A percentile compares a stretch with the other conserved stretches of the same genome.
Conservation (phyloP, 92 coral and sea anemone species). For the Porites evermanni region DNA sequence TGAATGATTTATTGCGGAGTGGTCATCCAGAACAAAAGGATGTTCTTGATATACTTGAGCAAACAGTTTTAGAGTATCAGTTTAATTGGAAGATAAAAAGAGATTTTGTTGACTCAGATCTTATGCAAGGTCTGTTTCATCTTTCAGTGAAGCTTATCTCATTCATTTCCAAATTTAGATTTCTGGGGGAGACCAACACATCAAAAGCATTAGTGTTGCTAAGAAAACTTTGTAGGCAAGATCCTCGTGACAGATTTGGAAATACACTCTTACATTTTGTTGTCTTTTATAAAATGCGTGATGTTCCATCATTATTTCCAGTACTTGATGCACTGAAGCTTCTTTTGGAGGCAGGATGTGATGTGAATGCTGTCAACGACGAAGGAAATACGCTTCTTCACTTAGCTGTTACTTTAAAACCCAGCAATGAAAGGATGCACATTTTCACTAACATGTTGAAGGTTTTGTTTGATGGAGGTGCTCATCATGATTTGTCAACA, state of each 20-base stretch:
- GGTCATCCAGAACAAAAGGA: conserved; percentile 47
- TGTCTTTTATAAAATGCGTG: neutral
- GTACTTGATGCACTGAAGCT: conserved; percentile 62
- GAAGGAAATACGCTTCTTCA: neutral
- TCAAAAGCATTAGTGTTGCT: conserved; percentile 17
- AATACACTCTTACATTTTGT: conserved; percentile 62
- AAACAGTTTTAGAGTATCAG: conserved; percentile 55
- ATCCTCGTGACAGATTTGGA: conserved; percentile 60
- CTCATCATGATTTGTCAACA: conserved; percentile 60
- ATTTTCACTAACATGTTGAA: conserved; percentile 44
- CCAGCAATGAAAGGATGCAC: neutral
- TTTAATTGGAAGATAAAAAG: conserved; percentile 29
- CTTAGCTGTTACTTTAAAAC: neutral
- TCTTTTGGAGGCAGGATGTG: conserved; percentile 2
- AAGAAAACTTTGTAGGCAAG: conserved; percentile 51
- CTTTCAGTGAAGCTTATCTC: conserved; percentile 54
- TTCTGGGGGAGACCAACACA: conserved; percentile 38
- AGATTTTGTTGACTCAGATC: neutral
- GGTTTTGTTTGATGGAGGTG: conserved; percentile 52
- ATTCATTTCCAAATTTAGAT: conserved; percentile 45
- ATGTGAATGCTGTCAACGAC: neutral
- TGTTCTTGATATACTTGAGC: conserved; percentile 50
- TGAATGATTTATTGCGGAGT: conserved; percentile 48
- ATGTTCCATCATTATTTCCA: neutral
- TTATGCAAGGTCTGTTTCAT: conserved; percentile 41